phyloP scores from a whole-genome alignment of 2,113 vertebrate species.

The Mastomys natalensis region DNA sequence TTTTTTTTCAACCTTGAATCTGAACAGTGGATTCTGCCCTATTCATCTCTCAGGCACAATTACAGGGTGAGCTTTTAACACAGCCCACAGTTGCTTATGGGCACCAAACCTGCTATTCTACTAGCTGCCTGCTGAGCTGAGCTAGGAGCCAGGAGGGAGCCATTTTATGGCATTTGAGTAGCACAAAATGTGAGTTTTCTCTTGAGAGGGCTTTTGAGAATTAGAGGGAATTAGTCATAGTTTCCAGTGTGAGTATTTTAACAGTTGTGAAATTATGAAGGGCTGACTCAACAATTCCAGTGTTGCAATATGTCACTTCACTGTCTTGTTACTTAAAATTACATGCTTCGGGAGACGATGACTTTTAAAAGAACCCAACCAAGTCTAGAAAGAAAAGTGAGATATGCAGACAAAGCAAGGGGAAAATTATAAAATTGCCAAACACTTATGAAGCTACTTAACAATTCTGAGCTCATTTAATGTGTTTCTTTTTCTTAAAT shows the following conservation, averaged over 20 bases:
- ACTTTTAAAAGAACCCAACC: slow-evolving; percentile 71
- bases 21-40: neutral
- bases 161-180: slow-evolving; percentile 77
- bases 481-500: slow-evolving; percentile 73
- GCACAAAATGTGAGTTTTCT: slow-evolving; percentile 82
- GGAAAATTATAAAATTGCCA: slow-evolving; percentile 64
- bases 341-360: slow-evolving; percentile 76
- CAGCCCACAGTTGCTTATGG: slow-evolving; percentile 51
- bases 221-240: slow-evolving; percentile 83
- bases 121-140: slow-evolving; percentile 64
- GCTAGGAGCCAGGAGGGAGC: slow-evolving; percentile 69
- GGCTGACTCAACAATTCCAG: slow-evolving; percentile 82
- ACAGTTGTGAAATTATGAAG: slow-evolving; percentile 79
- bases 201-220: slow-evolving; percentile 81
- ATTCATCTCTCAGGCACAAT: slow-evolving; percentile 35
- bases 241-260: slow-evolving; percentile 79
- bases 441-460: slow-evolving; percentile 66
- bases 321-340: slow-evolving; percentile 82
- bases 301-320: slow-evolving; percentile 83
- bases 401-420: slow-evolving; percentile 59
- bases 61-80: slow-evolving; percentile 64
- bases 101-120: slow-evolving; percentile 32
- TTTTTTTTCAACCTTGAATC: neutral
- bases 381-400: slow-evolving; percentile 57
- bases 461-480: slow-evolving; percentile 68